Conservation (phyloP, 2,797 vertebrate species). For the Dallia pectoralis region DNA sequence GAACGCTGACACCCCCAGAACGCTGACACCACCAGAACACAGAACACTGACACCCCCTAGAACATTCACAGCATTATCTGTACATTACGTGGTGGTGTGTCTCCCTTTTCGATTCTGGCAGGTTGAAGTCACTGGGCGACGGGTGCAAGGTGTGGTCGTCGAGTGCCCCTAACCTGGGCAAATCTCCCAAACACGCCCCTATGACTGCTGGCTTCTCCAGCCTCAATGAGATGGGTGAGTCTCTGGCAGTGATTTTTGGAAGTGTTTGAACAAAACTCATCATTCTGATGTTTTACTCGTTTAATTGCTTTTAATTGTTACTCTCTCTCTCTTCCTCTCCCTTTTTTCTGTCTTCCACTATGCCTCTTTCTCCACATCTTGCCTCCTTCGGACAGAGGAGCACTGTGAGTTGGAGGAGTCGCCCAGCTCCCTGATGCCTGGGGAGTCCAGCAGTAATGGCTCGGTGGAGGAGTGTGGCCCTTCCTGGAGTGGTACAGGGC, state of each 20-base stretch:
- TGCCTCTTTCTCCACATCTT: background rate
- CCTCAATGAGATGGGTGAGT: slow-evolving; percentile 92
- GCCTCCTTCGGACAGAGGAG: slow-evolving; percentile 74
- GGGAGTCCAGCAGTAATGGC: slow-evolving; percentile 73
- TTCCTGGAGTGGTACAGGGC: slow-evolving; percentile 51
- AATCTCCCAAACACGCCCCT: slow-evolving; percentile 86
- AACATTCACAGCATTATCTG: background rate
- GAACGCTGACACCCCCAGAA: no score
- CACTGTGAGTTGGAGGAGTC: slow-evolving; percentile 76
- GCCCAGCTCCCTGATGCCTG: slow-evolving; percentile 62
- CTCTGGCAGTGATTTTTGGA: background rate
- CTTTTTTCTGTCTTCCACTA: background rate
- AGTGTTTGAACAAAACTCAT: background rate
- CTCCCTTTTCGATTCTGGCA: slow-evolving; percentile 40
- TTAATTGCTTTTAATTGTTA: background rate
- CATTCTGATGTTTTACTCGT: background rate
- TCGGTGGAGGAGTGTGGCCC: slow-evolving; percentile 66
- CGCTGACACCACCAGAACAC: no score
- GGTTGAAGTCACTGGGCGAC: slow-evolving; percentile 85
- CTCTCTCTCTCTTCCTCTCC: background rate
- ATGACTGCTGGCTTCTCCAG: slow-evolving; percentile 85
- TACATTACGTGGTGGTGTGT: background rate
- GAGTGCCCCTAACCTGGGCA: slow-evolving; percentile 90
- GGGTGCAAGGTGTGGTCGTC: slow-evolving; percentile 88
- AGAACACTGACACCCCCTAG: no score